Evolutionary conservation across 2,797 vertebrate genomes (phyloP), one percentile per base, ranked within the genome.

Genomic region (Acipenser transmontanus): DNA sequence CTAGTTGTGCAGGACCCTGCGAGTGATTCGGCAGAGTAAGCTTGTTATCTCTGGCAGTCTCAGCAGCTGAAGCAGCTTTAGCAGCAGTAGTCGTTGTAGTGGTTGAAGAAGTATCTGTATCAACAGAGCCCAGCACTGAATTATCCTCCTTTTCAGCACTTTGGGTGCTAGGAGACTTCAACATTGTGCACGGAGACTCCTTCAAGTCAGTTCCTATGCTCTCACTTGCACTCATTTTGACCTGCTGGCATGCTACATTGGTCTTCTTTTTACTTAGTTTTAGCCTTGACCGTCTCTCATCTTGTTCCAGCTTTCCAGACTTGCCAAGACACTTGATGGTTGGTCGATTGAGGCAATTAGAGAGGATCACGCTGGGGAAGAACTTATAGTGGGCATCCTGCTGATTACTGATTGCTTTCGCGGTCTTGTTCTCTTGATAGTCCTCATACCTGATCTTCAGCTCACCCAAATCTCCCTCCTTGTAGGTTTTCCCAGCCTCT

Each of bases 331-430:
- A 68, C 77, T 91, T 92, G 75, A 96, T 98, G 66, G 90, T 82
- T 7, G 92, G 90, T 74, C 94, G 89, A 67, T 80, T 92, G 66
- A 99, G 93, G 84, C 97, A 99, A 78, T 99, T 99, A 66, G 97
- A 98, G 78, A 99, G 95, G 73, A 99, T 96, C 73, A 99, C 95
- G 61, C 95, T 99, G 50, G 97, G 97, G 72, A 99, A 99, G 81
- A 99, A 99, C 86, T 97, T 98, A 74, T 99, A 99, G 84, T 98
- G 96, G 8, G 94, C 94, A 80, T 94, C 94, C 86, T 97, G 96
- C 77, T 98, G 97, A 75, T 93, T 95, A 75, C 92, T 91, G 70
- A 93, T 93, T 69, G 93, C 93, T 74, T 91, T 91, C 77, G 98
- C 96, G 0, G 87, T 89, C 80, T 97, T 97, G 77, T 97, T 94